A percentile compares a stretch with the other conserved stretches of the same genome.
These are phyloP conservation scores for Chloropsis cyanopogon DNA, from an alignment of 2,113 vertebrate species.

Conservation along the genomic window DNA sequence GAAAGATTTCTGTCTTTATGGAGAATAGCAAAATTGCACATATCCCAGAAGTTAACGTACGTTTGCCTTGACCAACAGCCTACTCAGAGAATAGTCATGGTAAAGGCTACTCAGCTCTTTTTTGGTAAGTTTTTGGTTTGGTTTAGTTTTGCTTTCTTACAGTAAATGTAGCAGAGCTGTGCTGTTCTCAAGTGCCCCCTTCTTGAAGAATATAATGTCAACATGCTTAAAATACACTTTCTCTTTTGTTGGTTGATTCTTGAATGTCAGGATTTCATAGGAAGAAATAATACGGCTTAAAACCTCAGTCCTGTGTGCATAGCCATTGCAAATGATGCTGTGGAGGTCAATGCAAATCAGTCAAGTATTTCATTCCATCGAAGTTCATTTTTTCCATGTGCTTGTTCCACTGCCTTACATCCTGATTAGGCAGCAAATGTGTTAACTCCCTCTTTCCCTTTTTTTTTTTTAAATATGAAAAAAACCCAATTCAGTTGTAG, in stretches of 20 bases:
- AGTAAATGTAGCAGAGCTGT: background rate
- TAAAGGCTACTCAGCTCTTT: background rate
- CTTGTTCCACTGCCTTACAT: background rate
- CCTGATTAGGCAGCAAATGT: background rate
- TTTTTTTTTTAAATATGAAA: background rate
- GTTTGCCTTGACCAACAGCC: background rate
- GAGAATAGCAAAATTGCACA: background rate
- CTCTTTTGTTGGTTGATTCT: background rate
- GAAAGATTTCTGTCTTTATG: background rate
- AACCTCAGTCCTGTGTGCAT: background rate
- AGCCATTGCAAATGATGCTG: background rate
- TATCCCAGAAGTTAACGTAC: background rate
- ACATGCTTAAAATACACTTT: background rate
- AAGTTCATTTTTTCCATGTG: background rate
- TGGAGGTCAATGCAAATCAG: background rate
- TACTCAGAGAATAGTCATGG: background rate
- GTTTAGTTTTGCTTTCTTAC: background rate
- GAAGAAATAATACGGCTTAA: background rate
- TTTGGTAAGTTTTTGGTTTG: background rate
- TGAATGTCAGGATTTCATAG: background rate
- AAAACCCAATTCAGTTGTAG: background rate
- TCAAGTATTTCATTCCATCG: background rate
- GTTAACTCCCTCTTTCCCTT: background rate
- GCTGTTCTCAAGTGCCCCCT: background rate
- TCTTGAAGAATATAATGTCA: background rate